Evolutionary conservation across 2,888 invertebrate species (phyloP).

Genomic region (Brachycybe producta): DNA sequence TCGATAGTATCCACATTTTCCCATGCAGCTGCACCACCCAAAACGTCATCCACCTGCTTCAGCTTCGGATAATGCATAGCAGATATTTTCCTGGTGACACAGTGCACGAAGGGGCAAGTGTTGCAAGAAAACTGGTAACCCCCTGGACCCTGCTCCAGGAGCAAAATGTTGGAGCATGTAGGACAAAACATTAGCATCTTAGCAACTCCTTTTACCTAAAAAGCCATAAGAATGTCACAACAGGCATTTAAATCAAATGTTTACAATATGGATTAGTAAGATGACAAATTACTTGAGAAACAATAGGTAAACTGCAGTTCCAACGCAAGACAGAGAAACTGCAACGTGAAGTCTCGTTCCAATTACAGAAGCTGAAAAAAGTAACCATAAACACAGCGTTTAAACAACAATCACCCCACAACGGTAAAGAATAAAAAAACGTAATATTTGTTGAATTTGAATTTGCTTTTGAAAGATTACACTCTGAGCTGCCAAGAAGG

Average conservation of each 20-base stretch:
- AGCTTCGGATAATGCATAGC: constrained; percentile 71
- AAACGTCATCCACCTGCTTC: constrained; percentile 91
- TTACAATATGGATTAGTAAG: too few relatives aligned
- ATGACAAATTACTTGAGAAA: too few relatives aligned
- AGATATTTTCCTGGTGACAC: constrained; percentile 54
- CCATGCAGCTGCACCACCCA: constrained; percentile 93
- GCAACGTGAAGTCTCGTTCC: neutral
- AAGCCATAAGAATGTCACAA: neutral
- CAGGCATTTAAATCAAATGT: too few relatives aligned
- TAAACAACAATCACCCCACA: too few relatives aligned
- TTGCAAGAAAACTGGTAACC: constrained; percentile 67
- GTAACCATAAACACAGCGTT: too few relatives aligned
- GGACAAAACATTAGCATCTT: constrained; percentile 81
- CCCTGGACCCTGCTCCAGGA: constrained; percentile 60
- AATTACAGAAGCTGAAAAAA: constrained; percentile 4
- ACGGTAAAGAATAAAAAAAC: too few relatives aligned
- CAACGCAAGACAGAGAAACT: neutral
- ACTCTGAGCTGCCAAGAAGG: too few relatives aligned
- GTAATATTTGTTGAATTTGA: too few relatives aligned
- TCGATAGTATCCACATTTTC: constrained; percentile 94
- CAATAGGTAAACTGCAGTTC: neutral
- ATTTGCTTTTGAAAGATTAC: too few relatives aligned
- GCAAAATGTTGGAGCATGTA: constrained; percentile 71
- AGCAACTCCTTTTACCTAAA: too few relatives aligned
- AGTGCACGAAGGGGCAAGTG: constrained; percentile 79